Percentiles rank a stretch among this genome's conserved stretches.
Evolutionary conservation across 2,797 vertebrate genomes (phyloP).

Genomic region (Hybognathus amarus): DNA sequence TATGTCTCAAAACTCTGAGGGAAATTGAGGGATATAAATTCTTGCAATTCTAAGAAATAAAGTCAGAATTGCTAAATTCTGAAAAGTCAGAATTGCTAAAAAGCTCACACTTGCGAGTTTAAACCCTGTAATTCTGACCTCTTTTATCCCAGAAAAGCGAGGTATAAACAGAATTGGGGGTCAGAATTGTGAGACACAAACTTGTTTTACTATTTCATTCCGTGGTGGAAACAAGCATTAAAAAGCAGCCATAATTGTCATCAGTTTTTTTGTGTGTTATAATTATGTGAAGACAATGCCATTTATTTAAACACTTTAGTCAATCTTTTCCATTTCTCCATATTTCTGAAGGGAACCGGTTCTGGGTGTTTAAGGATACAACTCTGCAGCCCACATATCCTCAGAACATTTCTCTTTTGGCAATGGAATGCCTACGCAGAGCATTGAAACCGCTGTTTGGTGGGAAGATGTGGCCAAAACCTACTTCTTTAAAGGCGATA

Average conservation of each 20-base stretch:
- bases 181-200: background rate
- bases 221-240: background rate
- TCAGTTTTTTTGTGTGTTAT: background rate
- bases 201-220: background rate
- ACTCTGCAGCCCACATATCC: constrained; percentile 95
- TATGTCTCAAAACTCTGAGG: background rate
- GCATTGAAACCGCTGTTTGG: constrained; percentile 98
- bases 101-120: no score
- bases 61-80: no score
- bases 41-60: no score
- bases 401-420: constrained; percentile 93
- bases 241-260: background rate
- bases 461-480: constrained; percentile 99
- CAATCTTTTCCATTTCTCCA: constrained; percentile 22
- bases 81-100: background rate
- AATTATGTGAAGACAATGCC: background rate
- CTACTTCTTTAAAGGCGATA: constrained; percentile 99
- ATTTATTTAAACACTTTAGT: constrained; percentile 2
- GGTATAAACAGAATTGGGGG: background rate
- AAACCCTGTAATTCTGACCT: no score
- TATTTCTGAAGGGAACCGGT: constrained; percentile 86
- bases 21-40: no score
- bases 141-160: background rate
- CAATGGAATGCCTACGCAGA: constrained; percentile 92
- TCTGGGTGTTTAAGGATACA: constrained; percentile 98